These are phyloP conservation scores for Cladopsammia gracilis DNA, from an alignment of 64 coral and sea anemone species.

Conservation along the genomic window DNA sequence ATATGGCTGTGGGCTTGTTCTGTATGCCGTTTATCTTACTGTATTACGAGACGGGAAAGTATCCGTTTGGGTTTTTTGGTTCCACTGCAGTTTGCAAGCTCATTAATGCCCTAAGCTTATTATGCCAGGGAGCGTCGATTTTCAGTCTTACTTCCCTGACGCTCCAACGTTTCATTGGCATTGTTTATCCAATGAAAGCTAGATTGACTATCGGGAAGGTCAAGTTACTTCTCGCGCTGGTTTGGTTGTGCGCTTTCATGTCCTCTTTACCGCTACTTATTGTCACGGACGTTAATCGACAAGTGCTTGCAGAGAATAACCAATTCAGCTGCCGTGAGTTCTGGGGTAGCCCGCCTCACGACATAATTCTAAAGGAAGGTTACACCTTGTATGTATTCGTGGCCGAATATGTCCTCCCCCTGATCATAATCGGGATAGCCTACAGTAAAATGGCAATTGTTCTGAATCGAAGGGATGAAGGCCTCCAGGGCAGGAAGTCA, in stretches of 20 bases:
- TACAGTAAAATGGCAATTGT: constrained; percentile 88
- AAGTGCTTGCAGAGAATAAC: constrained; percentile 49
- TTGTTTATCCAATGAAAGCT: constrained; percentile 94
- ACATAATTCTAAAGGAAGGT: constrained; percentile 33
- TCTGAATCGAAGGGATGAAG: constrained; percentile 73
- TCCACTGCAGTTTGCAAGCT: constrained; percentile 90
- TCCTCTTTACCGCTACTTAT: constrained; percentile 74
- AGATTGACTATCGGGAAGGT: constrained; percentile 86
- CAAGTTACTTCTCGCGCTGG: constrained; percentile 79
- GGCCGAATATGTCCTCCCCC: constrained; percentile 79
- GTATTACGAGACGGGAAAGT: constrained; percentile 93
- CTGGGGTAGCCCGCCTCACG: constrained; percentile 48
- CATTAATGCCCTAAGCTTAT: constrained; percentile 71
- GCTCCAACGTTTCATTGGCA: constrained; percentile 86
- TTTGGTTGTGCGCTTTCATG: constrained; percentile 87
- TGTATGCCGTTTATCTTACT: constrained; percentile 83
- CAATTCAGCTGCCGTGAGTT: constrained; percentile 85
- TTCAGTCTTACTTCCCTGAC: constrained; percentile 82
- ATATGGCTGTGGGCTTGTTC: constrained; percentile 81
- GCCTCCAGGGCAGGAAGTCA: constrained; percentile 74
- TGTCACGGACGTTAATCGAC: constrained; percentile 57
- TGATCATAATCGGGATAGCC: constrained; percentile 76
- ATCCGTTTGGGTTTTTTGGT: constrained; percentile 91
- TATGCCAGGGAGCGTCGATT: constrained; percentile 88
- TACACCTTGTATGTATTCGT: constrained; percentile 92